phyloP scores from a whole-genome alignment of 2,888 invertebrate species.

The Oscheius sp. region DNA sequence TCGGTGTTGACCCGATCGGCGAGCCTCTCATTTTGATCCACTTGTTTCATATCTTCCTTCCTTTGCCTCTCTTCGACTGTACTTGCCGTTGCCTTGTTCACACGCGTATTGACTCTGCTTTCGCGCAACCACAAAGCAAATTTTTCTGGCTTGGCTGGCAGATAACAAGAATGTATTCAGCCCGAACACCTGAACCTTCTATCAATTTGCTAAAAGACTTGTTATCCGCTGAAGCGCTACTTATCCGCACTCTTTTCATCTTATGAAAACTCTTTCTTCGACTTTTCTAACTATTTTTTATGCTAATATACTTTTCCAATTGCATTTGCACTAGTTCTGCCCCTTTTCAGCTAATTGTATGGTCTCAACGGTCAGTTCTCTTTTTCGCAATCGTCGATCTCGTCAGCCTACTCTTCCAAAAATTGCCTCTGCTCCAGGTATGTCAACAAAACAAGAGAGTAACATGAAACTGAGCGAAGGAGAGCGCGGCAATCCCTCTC shows the following conservation, averaged over 20 bases:
- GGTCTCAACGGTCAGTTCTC: conserved; percentile 24
- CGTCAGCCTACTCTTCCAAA: conserved; percentile 2
- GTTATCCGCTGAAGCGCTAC: neutral
- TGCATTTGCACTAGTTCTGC: neutral
- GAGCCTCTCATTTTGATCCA: neutral
- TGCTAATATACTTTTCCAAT: neutral
- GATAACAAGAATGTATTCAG: neutral
- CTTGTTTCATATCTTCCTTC: neutral
- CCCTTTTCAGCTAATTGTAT: conserved; percentile 25
- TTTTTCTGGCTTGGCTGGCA: conserved; percentile 1
- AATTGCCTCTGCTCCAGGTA: conserved; percentile 15
- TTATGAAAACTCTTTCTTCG: neutral
- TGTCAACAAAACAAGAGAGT: neutral
- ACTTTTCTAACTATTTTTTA: neutral
- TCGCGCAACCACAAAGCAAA: conserved; percentile 23
- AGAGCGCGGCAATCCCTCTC: neutral
- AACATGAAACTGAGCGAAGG: neutral
- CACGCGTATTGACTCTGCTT: conserved; percentile 30
- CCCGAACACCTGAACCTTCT: neutral
- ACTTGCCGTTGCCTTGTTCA: conserved; percentile 26
- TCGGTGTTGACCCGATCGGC: conserved; percentile 20
- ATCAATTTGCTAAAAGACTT: neutral
- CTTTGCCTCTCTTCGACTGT: conserved; percentile 6
- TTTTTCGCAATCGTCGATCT: conserved; percentile 20
- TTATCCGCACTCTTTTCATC: neutral